Percentiles rank a stretch among this genome's conserved stretches.
Conservation (phyloP, 1,140 invertebrate species). For the Dendrolimus punctatus region DNA sequence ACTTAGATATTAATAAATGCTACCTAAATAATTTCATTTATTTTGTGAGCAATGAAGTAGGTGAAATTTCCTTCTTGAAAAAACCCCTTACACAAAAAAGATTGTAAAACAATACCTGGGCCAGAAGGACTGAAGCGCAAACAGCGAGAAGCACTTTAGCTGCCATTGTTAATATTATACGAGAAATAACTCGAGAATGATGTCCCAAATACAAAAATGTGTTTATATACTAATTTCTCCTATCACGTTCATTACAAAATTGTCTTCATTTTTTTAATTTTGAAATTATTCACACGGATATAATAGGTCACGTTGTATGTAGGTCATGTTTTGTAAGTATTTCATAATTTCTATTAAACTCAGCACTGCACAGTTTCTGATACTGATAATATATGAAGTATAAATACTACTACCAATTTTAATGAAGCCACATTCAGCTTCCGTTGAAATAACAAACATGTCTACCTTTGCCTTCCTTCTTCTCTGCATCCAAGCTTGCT, state of each 20-base stretch:
- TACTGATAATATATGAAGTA: too few species aligned
- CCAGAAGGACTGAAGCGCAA: not conserved
- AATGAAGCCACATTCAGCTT: too few species aligned
- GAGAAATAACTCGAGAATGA: conserved; percentile 1
- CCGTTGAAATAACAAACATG: conserved; percentile 6
- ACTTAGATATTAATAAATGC: not conserved
- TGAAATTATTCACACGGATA: too few species aligned
- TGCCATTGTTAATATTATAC: not conserved
- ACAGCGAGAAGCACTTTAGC: not conserved
- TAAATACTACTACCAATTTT: too few species aligned
- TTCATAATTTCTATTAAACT: too few species aligned
- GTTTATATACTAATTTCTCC: conserved; percentile 1
- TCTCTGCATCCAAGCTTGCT: conserved; percentile 14
- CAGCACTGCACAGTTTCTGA: too few species aligned
- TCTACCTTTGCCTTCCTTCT: conserved; percentile 12
- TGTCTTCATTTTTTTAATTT: too few species aligned
- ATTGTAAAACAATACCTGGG: not conserved
- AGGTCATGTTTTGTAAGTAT: too few species aligned
- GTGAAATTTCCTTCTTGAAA: too few species aligned
- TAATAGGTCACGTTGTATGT: too few species aligned
- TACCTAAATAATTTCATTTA: too few species aligned
- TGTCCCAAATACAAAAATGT: not conserved
- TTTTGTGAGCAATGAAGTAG: too few species aligned
- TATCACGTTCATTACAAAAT: not conserved
- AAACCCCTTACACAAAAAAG: not conserved